Evolutionary conservation across 2,113 vertebrate species (phyloP).

Genomic region (Lucifuga dentata): DNA sequence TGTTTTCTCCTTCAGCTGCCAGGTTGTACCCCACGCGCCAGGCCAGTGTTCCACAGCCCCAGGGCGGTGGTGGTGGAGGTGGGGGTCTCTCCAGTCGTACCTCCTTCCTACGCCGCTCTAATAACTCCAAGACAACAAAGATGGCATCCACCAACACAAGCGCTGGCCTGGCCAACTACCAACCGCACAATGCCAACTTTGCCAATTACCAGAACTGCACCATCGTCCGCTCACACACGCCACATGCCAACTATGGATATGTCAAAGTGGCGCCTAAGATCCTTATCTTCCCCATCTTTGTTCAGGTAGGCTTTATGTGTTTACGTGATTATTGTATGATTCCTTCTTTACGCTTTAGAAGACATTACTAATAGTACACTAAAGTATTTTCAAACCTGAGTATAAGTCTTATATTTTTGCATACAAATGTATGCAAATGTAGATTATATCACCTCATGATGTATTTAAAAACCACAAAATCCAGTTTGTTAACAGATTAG

Average conservation of each 20-base stretch:
- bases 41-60: constrained; percentile 53
- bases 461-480: not conserved
- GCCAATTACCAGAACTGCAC: constrained; percentile 94
- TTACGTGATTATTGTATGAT: too few relatives aligned
- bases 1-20: constrained; percentile 48
- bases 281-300: constrained; percentile 94
- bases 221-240: constrained; percentile 86
- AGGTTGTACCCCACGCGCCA: constrained; percentile 75
- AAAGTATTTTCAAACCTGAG: too few relatives aligned
- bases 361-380: too few relatives aligned
- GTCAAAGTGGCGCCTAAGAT: constrained; percentile 92
- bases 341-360: too few relatives aligned
- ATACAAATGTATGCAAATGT: too few relatives aligned
- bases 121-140: constrained; percentile 79
- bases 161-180: constrained; percentile 46
- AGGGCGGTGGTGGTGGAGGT: constrained; percentile 32
- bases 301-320: constrained; percentile 84
- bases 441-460: not conserved
- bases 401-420: too few relatives aligned
- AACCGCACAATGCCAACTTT: constrained; percentile 83
- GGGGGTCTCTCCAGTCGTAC: constrained; percentile 76
- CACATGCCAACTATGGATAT: constrained; percentile 89
- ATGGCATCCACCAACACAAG: constrained; percentile 70
- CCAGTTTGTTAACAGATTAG: not conserved
- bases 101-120: constrained; percentile 85